Evolutionary conservation across 2,113 vertebrate genomes (phyloP), one percentile per base, ranked within the genome.

Genomic region (Equus przewalskii): DNA sequence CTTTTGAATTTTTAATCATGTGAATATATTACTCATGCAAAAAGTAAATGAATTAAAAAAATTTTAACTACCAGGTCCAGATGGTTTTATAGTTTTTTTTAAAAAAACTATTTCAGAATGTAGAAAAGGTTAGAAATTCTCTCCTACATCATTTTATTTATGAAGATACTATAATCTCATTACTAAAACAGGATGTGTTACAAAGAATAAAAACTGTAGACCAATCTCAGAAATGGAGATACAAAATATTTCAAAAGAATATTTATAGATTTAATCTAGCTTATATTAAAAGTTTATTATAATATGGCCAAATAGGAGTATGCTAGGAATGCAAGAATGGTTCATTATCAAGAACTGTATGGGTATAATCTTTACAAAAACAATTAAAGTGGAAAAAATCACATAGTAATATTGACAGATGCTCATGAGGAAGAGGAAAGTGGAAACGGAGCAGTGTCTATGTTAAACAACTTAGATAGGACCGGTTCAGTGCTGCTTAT

Each of bases 1-100:
- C 24, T 72, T 54, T 51, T 70, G n/a, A 95, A 91, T 62, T 92
- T 94, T 91, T 22, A 95, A 85, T 91, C 51, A n/a, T 51, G 18
- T 89, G 62, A 70, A 36, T 95, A 51, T 80, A 75, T 81, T 79
- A 70, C 73, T 54, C 79, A 49, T 94, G 94, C 15, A 80, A 75
- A 96, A 79, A 84, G 44, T 46, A 96, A 87, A 26, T 79, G 30
- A 83, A 91, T 87, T 30, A 67, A 62, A 85, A 83, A 44, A 19
- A 28, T n/a, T 65, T 87, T 86, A 90, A 73, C 9, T 83, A 36
- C 22, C 28, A 88, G 26, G 11, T 67, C 41, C 12, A 73, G 46
- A 46, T 79, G 28, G 18, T 80, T 96, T 92, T 94, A 51, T 80
- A 67, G 30, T 75, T 86, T 69, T 76, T 58, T 19, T 16, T 44